Conservation (phyloP, 2,888 invertebrate genomes). For the Synanthedon myopaeformis region DNA sequence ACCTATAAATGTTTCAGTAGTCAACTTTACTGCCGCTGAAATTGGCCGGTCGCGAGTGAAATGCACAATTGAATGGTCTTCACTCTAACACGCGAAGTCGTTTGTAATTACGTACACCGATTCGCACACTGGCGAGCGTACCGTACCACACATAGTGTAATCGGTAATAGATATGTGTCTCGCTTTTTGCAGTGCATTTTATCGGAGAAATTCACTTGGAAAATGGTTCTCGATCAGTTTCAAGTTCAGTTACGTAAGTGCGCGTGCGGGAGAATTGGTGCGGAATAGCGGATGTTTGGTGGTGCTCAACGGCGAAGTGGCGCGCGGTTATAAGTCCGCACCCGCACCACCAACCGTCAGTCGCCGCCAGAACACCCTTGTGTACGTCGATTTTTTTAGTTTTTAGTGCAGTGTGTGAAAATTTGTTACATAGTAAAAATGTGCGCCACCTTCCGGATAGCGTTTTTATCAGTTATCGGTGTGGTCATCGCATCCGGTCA, state of each 20-base stretch:
- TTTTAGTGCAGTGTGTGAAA: conserved; percentile 54
- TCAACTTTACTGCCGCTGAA: conserved; percentile 22
- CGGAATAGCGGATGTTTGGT: conserved; percentile 71
- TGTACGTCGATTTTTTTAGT: conserved; percentile 46
- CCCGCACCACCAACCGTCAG: conserved; percentile 53
- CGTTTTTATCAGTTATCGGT: conserved; percentile 54
- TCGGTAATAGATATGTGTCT: conserved; percentile 50
- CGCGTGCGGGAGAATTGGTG: conserved; percentile 68
- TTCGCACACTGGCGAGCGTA: conserved; percentile 31
- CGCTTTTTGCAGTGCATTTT: conserved; percentile 65
- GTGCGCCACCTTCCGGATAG: conserved; percentile 62
- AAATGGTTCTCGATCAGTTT: conserved; percentile 69
- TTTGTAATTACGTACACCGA: conserved; percentile 35
- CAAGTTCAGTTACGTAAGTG: conserved; percentile 71
- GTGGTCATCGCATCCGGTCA: conserved; percentile 47
- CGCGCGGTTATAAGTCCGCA: conserved; percentile 65
- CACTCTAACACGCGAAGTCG: conserved; percentile 38
- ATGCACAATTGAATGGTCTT: conserved; percentile 39
- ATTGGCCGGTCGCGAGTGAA: conserved; percentile 42
- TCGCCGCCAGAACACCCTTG: conserved; percentile 57
- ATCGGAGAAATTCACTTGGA: conserved; percentile 70
- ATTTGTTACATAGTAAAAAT: conserved; percentile 38
- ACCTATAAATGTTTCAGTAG: conserved; percentile 19
- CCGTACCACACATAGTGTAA: conserved; percentile 29
- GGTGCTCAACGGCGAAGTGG: conserved; percentile 61